A percentile compares a stretch with the other conserved stretches of the same genome.
Conservation (phyloP, 2,888 invertebrate species). For the Cataglyphis altisquamis region DNA sequence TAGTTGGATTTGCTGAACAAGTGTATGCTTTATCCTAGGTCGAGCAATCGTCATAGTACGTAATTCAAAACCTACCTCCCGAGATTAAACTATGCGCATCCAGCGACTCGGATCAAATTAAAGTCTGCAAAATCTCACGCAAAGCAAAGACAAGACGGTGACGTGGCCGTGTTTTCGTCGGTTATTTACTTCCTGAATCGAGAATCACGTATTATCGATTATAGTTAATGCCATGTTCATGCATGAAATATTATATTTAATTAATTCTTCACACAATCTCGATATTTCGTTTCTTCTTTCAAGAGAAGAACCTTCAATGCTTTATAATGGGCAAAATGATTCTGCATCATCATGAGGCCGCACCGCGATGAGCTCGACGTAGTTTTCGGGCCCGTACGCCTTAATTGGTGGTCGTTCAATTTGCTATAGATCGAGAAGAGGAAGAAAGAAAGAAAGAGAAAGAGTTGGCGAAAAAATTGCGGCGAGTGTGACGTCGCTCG, state of each 20-base stretch:
- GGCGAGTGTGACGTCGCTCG: conserved; percentile 24
- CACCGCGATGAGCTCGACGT: background rate
- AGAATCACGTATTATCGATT: background rate
- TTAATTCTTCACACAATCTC: background rate
- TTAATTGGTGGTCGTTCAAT: conserved; percentile 21
- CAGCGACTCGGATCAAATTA: background rate
- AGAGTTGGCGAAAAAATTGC: conserved; percentile 24
- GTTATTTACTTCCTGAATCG: conserved; percentile 1
- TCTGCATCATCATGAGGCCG: background rate
- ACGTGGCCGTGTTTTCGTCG: conserved; percentile 8
- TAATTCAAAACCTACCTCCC: background rate
- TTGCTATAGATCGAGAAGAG: conserved; percentile 1
- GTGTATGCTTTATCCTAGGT: background rate
- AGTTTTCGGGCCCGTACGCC: background rate
- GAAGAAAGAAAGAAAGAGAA: background rate
- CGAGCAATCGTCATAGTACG: background rate
- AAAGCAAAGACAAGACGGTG: background rate
- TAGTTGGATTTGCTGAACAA: background rate
- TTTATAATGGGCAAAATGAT: background rate
- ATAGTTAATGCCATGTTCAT: background rate
- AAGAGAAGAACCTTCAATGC: background rate
- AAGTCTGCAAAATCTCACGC: background rate
- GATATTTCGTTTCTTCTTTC: background rate
- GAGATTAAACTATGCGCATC: background rate
- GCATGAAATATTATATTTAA: background rate